phyloP scores from a whole-genome alignment of 1,140 invertebrate genomes.

The Carposina sasakii region DNA sequence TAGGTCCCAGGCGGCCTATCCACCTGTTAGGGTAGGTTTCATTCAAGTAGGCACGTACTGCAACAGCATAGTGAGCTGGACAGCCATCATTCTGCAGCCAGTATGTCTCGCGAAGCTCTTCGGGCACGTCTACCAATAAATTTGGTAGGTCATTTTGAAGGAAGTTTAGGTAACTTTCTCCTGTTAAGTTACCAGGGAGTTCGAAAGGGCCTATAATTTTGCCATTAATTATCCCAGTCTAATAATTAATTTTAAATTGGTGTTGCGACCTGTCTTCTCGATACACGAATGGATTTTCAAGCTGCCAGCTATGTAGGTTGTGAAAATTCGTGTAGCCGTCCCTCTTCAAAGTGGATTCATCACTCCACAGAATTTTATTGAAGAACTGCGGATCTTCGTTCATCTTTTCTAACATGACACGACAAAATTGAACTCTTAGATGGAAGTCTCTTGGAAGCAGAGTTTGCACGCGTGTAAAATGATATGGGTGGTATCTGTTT shows the following conservation, averaged over 20 bases:
- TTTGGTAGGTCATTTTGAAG: no score
- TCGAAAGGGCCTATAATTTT: conserved; percentile 17
- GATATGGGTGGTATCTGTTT: conserved; percentile 7
- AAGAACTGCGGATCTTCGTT: conserved; percentile 2
- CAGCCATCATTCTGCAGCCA: conserved; percentile 1
- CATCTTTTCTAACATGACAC: background rate
- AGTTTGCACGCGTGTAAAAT: conserved; percentile 7
- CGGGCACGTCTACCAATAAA: conserved; percentile 19
- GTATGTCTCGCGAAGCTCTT: background rate
- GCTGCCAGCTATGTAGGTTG: conserved; percentile 5
- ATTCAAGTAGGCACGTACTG: conserved; percentile 14
- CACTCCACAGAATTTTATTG: conserved; percentile 9
- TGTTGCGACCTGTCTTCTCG: background rate
- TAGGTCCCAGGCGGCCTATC: conserved; percentile 24
- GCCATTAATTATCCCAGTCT: background rate
- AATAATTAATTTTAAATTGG: conserved; percentile 10
- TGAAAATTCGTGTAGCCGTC: conserved; percentile 8
- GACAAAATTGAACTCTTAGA: conserved; percentile 4
- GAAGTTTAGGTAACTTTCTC: background rate
- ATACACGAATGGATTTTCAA: conserved; percentile 1
- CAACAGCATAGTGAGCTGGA: conserved; percentile 9
- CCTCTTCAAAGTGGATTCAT: conserved; percentile 4
- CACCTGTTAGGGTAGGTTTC: conserved; percentile 18
- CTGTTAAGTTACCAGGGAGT: conserved; percentile 14
- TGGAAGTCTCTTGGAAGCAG: conserved; percentile 7